phyloP scores from a whole-genome alignment of 2,888 invertebrate genomes.

The Hololepta plana region DNA sequence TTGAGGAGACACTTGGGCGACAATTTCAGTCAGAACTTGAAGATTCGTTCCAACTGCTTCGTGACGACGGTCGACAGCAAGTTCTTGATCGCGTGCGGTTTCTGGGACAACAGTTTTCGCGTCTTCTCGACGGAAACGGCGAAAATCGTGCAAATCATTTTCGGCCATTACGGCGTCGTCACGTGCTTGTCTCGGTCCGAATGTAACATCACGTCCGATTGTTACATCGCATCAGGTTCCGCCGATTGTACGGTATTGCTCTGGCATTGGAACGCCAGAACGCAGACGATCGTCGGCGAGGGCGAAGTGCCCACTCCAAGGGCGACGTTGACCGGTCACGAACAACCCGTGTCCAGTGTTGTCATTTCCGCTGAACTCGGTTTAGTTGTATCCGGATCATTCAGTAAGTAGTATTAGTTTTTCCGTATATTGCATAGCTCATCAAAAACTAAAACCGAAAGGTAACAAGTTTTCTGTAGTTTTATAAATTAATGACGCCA shows the following conservation, averaged over 20 bases:
- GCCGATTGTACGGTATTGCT: conserved; percentile 95
- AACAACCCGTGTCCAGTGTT: conserved; percentile 86
- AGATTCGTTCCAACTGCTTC: conserved; percentile 87
- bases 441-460: too few relatives aligned
- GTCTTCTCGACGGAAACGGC: conserved; percentile 95
- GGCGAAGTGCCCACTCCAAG: conserved; percentile 90
- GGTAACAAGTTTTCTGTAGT: too few relatives aligned
- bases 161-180: conserved; percentile 97
- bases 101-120: conserved; percentile 98
- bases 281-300: conserved; percentile 93
- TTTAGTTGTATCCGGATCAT: conserved; percentile 87
- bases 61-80: conserved; percentile 96
- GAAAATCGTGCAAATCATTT: conserved; percentile 94
- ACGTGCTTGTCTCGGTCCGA: conserved; percentile 95
- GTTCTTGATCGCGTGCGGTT: conserved; percentile 93
- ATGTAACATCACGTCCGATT: conserved; percentile 97
- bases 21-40: conserved; percentile 93
- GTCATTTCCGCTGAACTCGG: conserved; percentile 97
- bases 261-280: conserved; percentile 98
- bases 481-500: too few relatives aligned
- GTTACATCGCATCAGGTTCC: conserved; percentile 95
- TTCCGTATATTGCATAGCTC: too few relatives aligned
- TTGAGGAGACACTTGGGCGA: conserved; percentile 84
- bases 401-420: conserved; percentile 32
- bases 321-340: conserved; percentile 94